phyloP scores from a whole-genome alignment of 2,797 vertebrate species.

The Glyptemys insculpta region DNA sequence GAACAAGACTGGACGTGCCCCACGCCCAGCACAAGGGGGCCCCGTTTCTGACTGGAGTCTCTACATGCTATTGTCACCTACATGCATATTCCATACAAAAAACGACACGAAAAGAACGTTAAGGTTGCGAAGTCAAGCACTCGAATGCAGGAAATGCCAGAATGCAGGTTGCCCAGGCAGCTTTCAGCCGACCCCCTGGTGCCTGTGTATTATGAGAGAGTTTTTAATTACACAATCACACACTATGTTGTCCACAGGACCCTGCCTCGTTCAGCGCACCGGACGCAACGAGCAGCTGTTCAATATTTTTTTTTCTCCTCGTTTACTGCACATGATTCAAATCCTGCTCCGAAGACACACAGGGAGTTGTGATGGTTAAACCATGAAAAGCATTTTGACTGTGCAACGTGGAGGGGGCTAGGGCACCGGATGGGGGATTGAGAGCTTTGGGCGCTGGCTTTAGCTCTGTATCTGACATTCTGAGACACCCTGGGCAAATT shows the following conservation, averaged over 20 bases:
- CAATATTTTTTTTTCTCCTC: slow-evolving; percentile 54
- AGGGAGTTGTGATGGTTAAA: too few relatives aligned
- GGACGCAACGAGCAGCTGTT: slow-evolving; percentile 54
- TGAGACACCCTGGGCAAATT: too few relatives aligned
- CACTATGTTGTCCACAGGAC: not conserved
- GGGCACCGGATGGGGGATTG: too few relatives aligned
- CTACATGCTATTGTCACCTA: not conserved
- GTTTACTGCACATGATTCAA: slow-evolving; percentile 71
- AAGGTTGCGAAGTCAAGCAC: slow-evolving; percentile 7
- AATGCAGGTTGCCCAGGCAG: not conserved
- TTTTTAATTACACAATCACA: not conserved
- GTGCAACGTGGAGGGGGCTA: too few relatives aligned
- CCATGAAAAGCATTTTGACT: too few relatives aligned
- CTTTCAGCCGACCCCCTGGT: not conserved
- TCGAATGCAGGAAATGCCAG: not conserved
- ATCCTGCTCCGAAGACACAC: slow-evolving; percentile 57
- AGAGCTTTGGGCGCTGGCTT: too few relatives aligned
- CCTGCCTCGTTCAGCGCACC: slow-evolving; percentile 32
- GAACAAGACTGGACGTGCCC: not conserved
- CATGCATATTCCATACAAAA: not conserved
- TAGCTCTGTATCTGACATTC: too few relatives aligned
- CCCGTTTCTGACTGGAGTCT: not conserved
- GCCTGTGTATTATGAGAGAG: not conserved
- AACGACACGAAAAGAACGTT: not conserved
- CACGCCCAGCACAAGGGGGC: not conserved